Base-by-base conservation (phyloP, 2,888 invertebrate genomes). In the Cremastinae sp. region DNA sequence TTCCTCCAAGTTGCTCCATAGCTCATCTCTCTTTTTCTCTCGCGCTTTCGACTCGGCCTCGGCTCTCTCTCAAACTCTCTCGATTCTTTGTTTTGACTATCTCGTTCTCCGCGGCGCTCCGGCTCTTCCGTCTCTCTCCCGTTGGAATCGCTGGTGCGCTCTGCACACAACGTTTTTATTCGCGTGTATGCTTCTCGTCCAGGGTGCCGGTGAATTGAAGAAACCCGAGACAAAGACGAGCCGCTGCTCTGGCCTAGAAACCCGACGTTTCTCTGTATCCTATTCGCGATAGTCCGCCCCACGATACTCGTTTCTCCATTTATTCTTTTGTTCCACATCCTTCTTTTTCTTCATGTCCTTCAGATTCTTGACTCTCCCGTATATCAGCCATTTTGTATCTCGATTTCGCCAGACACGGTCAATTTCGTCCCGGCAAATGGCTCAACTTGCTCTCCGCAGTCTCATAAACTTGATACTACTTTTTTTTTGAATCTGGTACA, bases 91-190 rank as follows among this genome's bases (percentile, higher is more conserved):
- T 74, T 75, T 69, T 62, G 53, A 65, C 61, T 28, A 41, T 61
- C 54, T 47, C 38, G 38, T 43, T 68, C 36, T 47, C 58, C 61
- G 49, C 54, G 14, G 9, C 28, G 5, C 28, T 59, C 36, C 36
- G 4, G 12, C 28, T n/a, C 12, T 56, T 56, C 7, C 38, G 0
- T 16, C 18, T 59, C 51, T 49, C 62, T 41, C 45, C 5, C 36
- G 10, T 28, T 54, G 28, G 22, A 38, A 62, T 65, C 53, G 59
- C 61, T 18, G 2, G 28, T 28, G 28, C 28, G 16, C 58, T 28
- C 56, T 56, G 58, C 69, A 56, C 80, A 79, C 83, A 78, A 80
- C 79, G 81, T 82, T 66, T 68, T 85, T 82, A 85, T 85, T 81
- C 83, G 80, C 81, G 80, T 82, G 80, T 82, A 53, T 59, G 14